Conservation (phyloP, 1,140 invertebrate species). For the Euwallacea fornicatus region DNA sequence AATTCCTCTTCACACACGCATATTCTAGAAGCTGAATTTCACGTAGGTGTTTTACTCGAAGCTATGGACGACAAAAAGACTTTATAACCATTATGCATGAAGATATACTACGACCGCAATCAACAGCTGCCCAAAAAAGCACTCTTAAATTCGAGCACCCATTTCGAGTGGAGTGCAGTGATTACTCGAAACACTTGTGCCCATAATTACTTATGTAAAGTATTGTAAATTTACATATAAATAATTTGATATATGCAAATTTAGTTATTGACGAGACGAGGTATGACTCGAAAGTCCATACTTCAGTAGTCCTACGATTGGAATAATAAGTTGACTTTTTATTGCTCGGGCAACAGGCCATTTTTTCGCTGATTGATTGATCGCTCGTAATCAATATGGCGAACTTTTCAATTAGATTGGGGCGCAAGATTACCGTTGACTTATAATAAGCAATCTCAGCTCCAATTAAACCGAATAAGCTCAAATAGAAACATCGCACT, state of each 20-base stretch:
- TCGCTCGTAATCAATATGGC: constrained; percentile 14
- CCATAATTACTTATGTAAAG: constrained; percentile 31
- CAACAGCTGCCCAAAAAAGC: constrained; percentile 23
- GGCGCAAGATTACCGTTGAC: no score
- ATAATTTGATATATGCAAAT: constrained; percentile 34
- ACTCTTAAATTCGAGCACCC: constrained; percentile 21
- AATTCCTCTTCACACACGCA: not conserved
- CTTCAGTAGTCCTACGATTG: constrained; percentile 8
- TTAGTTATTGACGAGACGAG: constrained; percentile 30
- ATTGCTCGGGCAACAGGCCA: constrained; percentile 12
- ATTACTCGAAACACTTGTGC: constrained; percentile 30
- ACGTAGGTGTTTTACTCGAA: constrained; percentile 24
- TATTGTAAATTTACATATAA: constrained; percentile 25
- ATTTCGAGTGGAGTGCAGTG: constrained; percentile 25
- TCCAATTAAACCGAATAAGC: no score
- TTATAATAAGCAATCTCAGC: no score
- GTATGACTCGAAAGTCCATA: constrained; percentile 24
- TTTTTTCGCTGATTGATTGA: constrained; percentile 13
- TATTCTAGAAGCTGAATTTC: not conserved
- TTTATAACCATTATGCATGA: constrained; percentile 22
- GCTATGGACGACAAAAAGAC: constrained; percentile 3
- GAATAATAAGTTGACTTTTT: constrained; percentile 14
- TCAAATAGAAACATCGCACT: no score
- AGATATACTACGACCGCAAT: constrained; percentile 20
- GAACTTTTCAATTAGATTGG: constrained; percentile 1